Evolutionary conservation across 2,888 invertebrate species (phyloP), one percentile per base, ranked within the genome.

Genomic region (Apoda limacodes): DNA sequence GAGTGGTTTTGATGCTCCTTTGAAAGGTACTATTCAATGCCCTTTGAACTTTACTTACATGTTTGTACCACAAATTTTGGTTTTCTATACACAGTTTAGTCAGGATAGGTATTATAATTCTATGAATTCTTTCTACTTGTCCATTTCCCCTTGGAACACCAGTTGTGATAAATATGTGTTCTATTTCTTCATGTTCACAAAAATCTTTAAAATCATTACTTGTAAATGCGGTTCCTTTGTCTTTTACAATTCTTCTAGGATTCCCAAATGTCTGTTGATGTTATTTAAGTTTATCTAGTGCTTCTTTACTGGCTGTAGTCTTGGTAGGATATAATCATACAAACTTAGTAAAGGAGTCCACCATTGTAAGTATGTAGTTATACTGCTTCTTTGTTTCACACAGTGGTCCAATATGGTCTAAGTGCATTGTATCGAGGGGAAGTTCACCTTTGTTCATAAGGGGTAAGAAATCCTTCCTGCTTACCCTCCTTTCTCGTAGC

Each of bases 401-500:
- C 9, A 47, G 5, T 1, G 42, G 43, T n/a, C 45, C 41, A 9
- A 44, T 10, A 9, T 46, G 46, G 23, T 44, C 47, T 12, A 28
- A 4, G 15, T 40, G 39, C 2, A 30, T n/a, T 11, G 43, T 47
- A 20, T 37, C 19, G 3, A 50, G 13, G 7, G 45, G 47, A 5
- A 21, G 20, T 12, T 27, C 24, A 19, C 20, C 44, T 13, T 47
- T 46, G 0, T 43, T 35, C 5, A 48, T 42, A 0, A 23, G 26
- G 19, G 44, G 14, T 2, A 47, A 13, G n/a, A 26, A 37, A 39
- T 25, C 48, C 40, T 38, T 47, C 37, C 26, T 48, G 41, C 34
- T 54, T 53, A 0, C 55, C 54, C 9, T 29, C 30, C 32, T 62
- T 46, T 9, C 26, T 34, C 0, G 25, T 32, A 1, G 43, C 41